phyloP scores from a whole-genome alignment of 2,888 invertebrate genomes.

The Argyra leucocephala region DNA sequence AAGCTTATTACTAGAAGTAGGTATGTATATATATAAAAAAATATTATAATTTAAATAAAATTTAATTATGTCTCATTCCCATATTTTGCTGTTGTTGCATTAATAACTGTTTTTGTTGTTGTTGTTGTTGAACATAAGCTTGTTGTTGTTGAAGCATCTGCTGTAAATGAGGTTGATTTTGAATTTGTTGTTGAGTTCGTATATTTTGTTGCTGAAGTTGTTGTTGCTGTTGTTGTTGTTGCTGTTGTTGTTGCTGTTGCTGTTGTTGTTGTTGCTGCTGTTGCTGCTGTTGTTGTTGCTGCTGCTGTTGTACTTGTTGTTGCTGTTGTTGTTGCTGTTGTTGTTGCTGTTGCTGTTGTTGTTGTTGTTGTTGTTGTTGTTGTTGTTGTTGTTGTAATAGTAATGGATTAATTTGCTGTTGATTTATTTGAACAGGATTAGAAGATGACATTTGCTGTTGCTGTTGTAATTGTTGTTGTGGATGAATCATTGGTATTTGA shows the following conservation, averaged over 20 bases:
- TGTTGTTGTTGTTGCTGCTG: conserved; percentile 19
- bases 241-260: conserved; percentile 28
- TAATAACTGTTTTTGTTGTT: conserved; percentile 15
- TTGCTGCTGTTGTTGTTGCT: conserved; percentile 9
- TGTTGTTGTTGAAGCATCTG: conserved; percentile 13
- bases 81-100: conserved; percentile 29
- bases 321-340: conserved; percentile 14
- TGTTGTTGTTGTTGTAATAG: conserved; percentile 22
- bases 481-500: conserved; percentile 19
- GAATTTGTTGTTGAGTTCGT: conserved; percentile 12
- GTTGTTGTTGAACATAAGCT: conserved; percentile 10
- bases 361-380: conserved; percentile 21
- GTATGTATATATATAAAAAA: too few relatives aligned
- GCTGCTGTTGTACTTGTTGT: conserved; percentile 16
- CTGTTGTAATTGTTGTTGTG: conserved; percentile 28
- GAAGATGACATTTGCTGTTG: too few relatives aligned
- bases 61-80: conserved; percentile 33
- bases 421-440: too few relatives aligned
- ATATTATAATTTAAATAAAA: background rate
- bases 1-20: too few relatives aligned
- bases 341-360: conserved; percentile 21
- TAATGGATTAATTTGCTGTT: conserved; percentile 20
- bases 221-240: conserved; percentile 27
- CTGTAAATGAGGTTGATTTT: conserved; percentile 13
- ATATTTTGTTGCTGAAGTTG: conserved; percentile 25